phyloP scores from a whole-genome alignment of 2,113 vertebrate genomes.

The Paradoxurus hermaphroditus region DNA sequence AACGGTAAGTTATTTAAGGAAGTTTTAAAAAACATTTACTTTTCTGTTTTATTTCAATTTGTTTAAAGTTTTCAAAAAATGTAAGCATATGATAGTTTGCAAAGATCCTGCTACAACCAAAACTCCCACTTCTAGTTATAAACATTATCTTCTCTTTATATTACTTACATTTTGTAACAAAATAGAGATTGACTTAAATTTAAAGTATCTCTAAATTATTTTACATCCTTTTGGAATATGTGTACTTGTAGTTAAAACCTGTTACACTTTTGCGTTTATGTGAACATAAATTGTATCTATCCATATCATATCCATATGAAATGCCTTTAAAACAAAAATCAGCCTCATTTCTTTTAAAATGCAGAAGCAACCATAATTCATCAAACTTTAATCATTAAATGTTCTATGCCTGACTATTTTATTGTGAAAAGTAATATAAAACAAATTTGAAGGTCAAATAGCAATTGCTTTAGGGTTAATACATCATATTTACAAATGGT shows the following conservation, averaged over 20 bases:
- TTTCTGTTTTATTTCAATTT: constrained; percentile 89
- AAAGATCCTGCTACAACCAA: constrained; percentile 77
- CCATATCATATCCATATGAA: constrained; percentile 51
- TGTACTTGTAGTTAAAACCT: constrained; percentile 45
- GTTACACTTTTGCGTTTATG: constrained; percentile 32
- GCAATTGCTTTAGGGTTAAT: constrained; percentile 61
- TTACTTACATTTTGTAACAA: constrained; percentile 63
- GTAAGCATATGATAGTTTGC: constrained; percentile 83
- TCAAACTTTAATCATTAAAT: constrained; percentile 80
- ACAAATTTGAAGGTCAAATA: constrained; percentile 56
- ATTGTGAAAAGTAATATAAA: constrained; percentile 64
- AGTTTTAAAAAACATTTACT: constrained; percentile 89
- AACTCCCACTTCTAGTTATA: constrained; percentile 77
- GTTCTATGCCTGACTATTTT: constrained; percentile 63
- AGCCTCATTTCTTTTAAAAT: constrained; percentile 72
- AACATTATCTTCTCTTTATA: constrained; percentile 70
- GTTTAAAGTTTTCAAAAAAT: constrained; percentile 85
- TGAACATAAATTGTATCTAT: constrained; percentile 46
- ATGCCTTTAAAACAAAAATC: constrained; percentile 70
- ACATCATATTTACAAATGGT: constrained; percentile 70
- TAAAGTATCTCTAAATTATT: constrained; percentile 46
- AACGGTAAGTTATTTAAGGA: constrained; percentile 85
- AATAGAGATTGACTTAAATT: constrained; percentile 64
- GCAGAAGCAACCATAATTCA: constrained; percentile 78
- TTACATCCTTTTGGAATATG: constrained; percentile 52